phyloP scores from a whole-genome alignment of 2,888 invertebrate species.

The Teleiodes luculella region DNA sequence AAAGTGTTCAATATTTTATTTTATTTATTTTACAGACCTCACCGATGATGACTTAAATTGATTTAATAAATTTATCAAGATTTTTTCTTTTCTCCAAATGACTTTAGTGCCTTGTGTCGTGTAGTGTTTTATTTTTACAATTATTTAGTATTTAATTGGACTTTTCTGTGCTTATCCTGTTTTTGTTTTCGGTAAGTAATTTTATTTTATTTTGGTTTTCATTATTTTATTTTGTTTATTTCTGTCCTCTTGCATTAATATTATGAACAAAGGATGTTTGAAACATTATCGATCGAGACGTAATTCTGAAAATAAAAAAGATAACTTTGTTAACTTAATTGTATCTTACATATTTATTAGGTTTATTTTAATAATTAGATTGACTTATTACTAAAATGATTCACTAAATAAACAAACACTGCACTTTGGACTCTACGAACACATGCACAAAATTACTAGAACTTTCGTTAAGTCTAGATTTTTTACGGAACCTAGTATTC shows the following conservation, averaged over 20 bases:
- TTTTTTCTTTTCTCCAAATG: constrained; percentile 50
- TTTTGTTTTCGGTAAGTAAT: constrained; percentile 63
- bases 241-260: constrained; percentile 19
- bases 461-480: background rate
- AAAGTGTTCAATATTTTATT: constrained; percentile 38
- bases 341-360: background rate
- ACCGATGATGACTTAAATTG: constrained; percentile 54
- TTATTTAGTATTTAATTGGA: constrained; percentile 56
- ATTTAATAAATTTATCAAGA: constrained; percentile 47
- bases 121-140: constrained; percentile 57
- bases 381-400: background rate
- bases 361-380: background rate
- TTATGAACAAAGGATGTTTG: constrained; percentile 17
- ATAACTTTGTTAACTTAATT: background rate
- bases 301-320: background rate
- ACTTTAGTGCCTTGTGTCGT: constrained; percentile 73
- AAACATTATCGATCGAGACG: background rate
- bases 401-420: background rate
- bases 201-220: constrained; percentile 32
- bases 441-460: background rate
- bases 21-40: constrained; percentile 50
- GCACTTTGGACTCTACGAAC: background rate
- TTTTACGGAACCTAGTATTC: constrained; percentile 3
- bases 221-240: constrained; percentile 24
- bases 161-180: constrained; percentile 58